Conservation (phyloP, 1,140 invertebrate genomes). For the Nautilus pompilius region DNA sequence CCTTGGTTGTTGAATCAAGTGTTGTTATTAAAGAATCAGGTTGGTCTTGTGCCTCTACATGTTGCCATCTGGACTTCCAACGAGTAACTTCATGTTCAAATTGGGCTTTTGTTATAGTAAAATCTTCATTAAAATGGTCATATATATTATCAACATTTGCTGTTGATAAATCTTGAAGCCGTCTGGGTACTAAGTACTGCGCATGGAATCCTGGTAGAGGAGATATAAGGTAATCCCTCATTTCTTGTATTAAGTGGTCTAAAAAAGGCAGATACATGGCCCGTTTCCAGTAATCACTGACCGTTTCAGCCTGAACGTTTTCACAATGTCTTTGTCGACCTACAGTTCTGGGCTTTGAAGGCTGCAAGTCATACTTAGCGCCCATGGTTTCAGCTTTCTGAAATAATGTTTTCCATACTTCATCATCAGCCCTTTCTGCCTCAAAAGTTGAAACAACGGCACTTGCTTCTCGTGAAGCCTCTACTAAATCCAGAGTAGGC, state of each 20-base stretch:
- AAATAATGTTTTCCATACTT: background rate
- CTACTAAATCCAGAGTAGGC: conserved; percentile 2
- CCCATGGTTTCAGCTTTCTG: background rate
- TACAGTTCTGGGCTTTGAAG: conserved; percentile 5
- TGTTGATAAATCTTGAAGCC: background rate
- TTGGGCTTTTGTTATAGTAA: background rate
- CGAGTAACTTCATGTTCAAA: conserved; percentile 2
- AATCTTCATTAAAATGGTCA: background rate
- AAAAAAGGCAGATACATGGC: conserved; percentile 7
- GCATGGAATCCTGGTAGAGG: background rate
- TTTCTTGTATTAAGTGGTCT: conserved; percentile 1
- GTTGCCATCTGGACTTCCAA: background rate
- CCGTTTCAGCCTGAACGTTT: conserved; percentile 1
- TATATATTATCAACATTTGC: conserved; percentile 6
- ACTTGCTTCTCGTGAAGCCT: background rate
- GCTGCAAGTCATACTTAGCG: conserved; percentile 1
- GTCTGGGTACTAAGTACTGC: conserved; percentile 8
- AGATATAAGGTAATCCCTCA: conserved; percentile 1
- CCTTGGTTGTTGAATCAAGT: too few species aligned
- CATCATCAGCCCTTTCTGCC: background rate
- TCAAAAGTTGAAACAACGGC: background rate
- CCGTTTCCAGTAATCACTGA: conserved; percentile 1
- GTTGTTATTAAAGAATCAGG: too few species aligned
- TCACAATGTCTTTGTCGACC: conserved; percentile 1
- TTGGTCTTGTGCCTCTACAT: background rate